These are phyloP conservation scores for Gobionotothen gibberifrons DNA, from an alignment of 2,797 vertebrate genomes.

Conservation along the genomic window DNA sequence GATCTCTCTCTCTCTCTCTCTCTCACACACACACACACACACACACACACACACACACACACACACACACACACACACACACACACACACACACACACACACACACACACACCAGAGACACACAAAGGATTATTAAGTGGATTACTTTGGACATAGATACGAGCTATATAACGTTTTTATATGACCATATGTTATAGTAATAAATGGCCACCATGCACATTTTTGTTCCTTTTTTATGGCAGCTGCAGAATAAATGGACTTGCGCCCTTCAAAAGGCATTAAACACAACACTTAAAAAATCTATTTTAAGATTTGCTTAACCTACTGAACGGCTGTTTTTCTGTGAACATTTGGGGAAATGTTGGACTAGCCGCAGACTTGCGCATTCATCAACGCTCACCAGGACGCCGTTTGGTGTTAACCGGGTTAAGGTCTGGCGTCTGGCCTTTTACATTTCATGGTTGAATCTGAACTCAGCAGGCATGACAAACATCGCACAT, in stretches of 20 bases:
- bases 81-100: neutral
- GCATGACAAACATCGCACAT: slow-evolving; percentile 49
- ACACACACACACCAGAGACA: neutral
- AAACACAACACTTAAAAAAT: slow-evolving; percentile 5
- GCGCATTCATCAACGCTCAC: slow-evolving; percentile 46
- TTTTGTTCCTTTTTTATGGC: slow-evolving; percentile 34
- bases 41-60: neutral
- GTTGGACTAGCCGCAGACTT: slow-evolving; percentile 12
- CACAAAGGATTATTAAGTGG: slow-evolving; percentile 19
- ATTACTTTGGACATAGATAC: slow-evolving; percentile 37
- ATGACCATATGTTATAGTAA: slow-evolving; percentile 51
- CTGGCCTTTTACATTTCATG: slow-evolving; percentile 78
- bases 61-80: too few relatives aligned
- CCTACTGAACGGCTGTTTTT: slow-evolving; percentile 9
- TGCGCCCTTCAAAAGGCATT: slow-evolving; percentile 32
- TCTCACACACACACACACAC: neutral
- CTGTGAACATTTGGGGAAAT: slow-evolving; percentile 20
- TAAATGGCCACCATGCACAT: slow-evolving; percentile 30
- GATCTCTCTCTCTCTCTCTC: too few relatives aligned
- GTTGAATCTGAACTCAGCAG: slow-evolving; percentile 79
- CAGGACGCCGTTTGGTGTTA: slow-evolving; percentile 50
- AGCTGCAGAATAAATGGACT: slow-evolving; percentile 36
- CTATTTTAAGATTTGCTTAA: neutral
- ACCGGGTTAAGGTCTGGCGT: slow-evolving; percentile 68
- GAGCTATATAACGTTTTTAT: slow-evolving; percentile 32